These are phyloP conservation scores for Elmis aenea DNA, from an alignment of 2,888 invertebrate genomes.

Conservation along the genomic window DNA sequence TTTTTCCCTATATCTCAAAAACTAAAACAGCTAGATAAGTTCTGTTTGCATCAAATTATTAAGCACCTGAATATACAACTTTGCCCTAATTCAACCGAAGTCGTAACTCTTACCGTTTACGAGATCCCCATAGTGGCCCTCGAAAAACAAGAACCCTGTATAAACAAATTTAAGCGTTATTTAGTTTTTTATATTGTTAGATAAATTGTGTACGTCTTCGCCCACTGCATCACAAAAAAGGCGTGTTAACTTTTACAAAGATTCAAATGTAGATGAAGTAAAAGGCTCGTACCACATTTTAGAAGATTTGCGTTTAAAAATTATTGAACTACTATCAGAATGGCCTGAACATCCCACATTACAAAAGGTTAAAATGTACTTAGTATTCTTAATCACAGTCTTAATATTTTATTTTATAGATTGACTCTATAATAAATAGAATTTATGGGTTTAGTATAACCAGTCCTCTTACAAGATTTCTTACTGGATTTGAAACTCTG, in stretches of 20 bases:
- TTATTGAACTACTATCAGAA: constrained; percentile 61
- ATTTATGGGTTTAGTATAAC: constrained; percentile 68
- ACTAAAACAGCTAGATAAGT: too few relatives aligned
- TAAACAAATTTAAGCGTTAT: too few relatives aligned
- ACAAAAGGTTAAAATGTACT: constrained; percentile 60
- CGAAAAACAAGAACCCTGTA: too few relatives aligned
- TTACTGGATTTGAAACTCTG: constrained; percentile 86
- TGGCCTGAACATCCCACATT: constrained; percentile 92
- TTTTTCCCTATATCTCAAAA: too few relatives aligned
- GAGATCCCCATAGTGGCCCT: too few relatives aligned
- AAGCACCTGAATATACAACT: too few relatives aligned
- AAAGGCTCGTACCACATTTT: constrained; percentile 67
- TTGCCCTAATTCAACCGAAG: too few relatives aligned
- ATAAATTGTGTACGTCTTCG: too few relatives aligned
- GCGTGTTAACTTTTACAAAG: constrained; percentile 72
- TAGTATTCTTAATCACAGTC: neutral
- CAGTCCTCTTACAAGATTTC: constrained; percentile 80
- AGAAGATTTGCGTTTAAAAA: constrained; percentile 56
- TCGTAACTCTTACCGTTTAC: too few relatives aligned
- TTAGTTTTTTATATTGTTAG: too few relatives aligned
- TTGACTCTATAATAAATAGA: constrained; percentile 60
- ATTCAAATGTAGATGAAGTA: constrained; percentile 74
- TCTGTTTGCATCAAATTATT: too few relatives aligned
- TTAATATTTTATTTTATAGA: constrained; percentile 43
- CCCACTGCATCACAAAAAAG: constrained; percentile 7